phyloP scores from a whole-genome alignment of 2,888 invertebrate genomes.

The Gastrophysa polygoni region DNA sequence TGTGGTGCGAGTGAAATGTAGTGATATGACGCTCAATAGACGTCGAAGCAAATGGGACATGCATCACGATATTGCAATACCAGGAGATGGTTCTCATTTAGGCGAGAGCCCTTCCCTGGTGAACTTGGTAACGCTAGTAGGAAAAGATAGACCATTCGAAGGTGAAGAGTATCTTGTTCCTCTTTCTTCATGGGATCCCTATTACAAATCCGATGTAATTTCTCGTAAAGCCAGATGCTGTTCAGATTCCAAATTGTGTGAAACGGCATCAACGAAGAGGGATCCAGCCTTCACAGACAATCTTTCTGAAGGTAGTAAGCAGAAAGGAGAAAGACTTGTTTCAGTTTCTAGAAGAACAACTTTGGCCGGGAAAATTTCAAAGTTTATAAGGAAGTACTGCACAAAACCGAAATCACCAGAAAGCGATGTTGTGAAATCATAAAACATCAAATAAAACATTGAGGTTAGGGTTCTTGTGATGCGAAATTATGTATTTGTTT shows the following conservation, averaged over 20 bases:
- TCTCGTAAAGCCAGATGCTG: slow-evolving; percentile 37
- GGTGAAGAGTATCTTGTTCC: slow-evolving; percentile 62
- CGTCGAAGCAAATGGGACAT: slow-evolving; percentile 58
- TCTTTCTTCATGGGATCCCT: slow-evolving; percentile 64
- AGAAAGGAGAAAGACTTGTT: slow-evolving; percentile 5
- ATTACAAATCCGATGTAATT: slow-evolving; percentile 43
- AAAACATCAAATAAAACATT: neutral
- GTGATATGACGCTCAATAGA: slow-evolving; percentile 50
- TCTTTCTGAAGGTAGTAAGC: slow-evolving; percentile 11
- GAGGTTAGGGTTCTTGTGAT: no score
- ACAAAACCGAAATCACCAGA: slow-evolving; percentile 37
- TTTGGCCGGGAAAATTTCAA: slow-evolving; percentile 49
- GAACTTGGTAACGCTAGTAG: slow-evolving; percentile 64
- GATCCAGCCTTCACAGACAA: neutral
- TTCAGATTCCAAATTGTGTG: slow-evolving; percentile 32
- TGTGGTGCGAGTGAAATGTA: slow-evolving; percentile 62
- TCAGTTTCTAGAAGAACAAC: slow-evolving; percentile 33
- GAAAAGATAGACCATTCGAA: slow-evolving; percentile 46
- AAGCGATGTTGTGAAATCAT: neutral
- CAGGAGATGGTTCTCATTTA: slow-evolving; percentile 65
- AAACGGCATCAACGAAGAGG: slow-evolving; percentile 9
- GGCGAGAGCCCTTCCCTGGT: slow-evolving; percentile 65
- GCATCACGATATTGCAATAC: slow-evolving; percentile 58
- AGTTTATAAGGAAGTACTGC: slow-evolving; percentile 47
- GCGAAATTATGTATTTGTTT: neutral